Base-by-base conservation (phyloP, 2,113 vertebrate genomes). In the Mionectes macconnelli region DNA sequence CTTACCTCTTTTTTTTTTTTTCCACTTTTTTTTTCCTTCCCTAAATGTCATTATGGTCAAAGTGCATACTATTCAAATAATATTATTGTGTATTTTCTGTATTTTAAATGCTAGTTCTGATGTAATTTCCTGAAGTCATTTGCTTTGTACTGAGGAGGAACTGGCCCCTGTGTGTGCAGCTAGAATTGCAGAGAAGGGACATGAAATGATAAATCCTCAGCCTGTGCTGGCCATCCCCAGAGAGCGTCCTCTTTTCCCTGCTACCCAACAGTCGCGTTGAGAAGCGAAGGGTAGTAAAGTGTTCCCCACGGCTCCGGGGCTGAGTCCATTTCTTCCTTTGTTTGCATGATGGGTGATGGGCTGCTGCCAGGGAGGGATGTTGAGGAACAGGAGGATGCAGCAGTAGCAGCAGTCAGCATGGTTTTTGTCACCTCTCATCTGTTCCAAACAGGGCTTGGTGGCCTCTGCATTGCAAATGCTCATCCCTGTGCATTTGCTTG, bases 11-110 rank as follows among this genome's bases (percentile, higher is more conserved):
- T 78, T 62, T 30, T 44, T 45, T 37, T 68, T 23, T 55, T 52
- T 45, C 9, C 33, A 24, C 23, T 59, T n/a, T 56, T 44, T 24
- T 35, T 28, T 31, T 2, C 25, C 40, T 42, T 66, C 19, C 69
- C 70, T 68, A 91, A 92, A 96, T 95, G 93, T 94, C 88, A 92
- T 93, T 97, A 92, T 92, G 86, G 94, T 94, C 96, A 95, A 95
- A 97, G 93, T 95, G 93, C 83, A 7, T 93, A 57, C 85, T 90
- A 95, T 94, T 95, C 88, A 90, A 59, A 87, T 93, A 70, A 70
- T 93, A 92, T 96, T 90, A 56, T 89, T 94, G 93, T 95, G 75
- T 78, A 68, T 90, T 94, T 96, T 96, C n/a, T 95, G 90, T 60
- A 49, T 90, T 95, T 86, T 89, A 88, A 94, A 89, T 63, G 56